Evolutionary conservation across 2,797 vertebrate species (phyloP), one percentile per base, ranked within the genome.

Genomic region (Sparus aurata): DNA sequence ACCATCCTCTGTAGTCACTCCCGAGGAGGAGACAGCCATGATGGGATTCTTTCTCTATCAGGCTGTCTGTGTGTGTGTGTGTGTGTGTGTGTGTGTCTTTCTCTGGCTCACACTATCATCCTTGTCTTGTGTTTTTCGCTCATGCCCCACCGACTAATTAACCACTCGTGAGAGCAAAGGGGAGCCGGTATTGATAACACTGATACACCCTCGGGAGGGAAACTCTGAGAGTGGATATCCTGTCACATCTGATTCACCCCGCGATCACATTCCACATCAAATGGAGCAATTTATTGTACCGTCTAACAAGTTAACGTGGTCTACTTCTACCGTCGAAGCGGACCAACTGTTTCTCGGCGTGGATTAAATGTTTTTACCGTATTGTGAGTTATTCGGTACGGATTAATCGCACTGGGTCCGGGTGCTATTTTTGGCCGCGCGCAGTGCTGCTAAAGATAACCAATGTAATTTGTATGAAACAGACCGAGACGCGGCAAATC

Each of bases 21-120:
- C 79, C 70, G 69, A 64, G 49, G 72, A 91, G 75, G 17, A 50
- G 64, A 73, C n/a, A n/a, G 80, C 64, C 71, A 79, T 77, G 75
- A 87, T 85, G 80, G 83, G 67, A 85, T 77, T 84, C 66, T 85
- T 73, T 86, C 59, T 83, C 18, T 89, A 75, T 89, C 81, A 45
- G 25, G 5, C 67, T 78, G 73, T 66, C 46, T 86, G 12, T 50
- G 27, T 60, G 46, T 71, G 17, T 65, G 53, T 58, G 43, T 85
- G 17, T 65, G 53, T 86, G 12, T 50, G 27, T 60, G 46, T 71
- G 17, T 65, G 53, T 58, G 43, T 85, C 20, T 75, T 16, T 69
- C 46, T 77, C 54, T n/a, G 46, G 63, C 83, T 69, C 53, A 79
- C 77, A 65, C 72, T 52, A 77, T 87, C 85, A 60, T 74, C 49